Evolutionary conservation across 2,797 vertebrate genomes (phyloP), one percentile per base, ranked within the genome.

Genomic region (Kryptopterus vitreolus): DNA sequence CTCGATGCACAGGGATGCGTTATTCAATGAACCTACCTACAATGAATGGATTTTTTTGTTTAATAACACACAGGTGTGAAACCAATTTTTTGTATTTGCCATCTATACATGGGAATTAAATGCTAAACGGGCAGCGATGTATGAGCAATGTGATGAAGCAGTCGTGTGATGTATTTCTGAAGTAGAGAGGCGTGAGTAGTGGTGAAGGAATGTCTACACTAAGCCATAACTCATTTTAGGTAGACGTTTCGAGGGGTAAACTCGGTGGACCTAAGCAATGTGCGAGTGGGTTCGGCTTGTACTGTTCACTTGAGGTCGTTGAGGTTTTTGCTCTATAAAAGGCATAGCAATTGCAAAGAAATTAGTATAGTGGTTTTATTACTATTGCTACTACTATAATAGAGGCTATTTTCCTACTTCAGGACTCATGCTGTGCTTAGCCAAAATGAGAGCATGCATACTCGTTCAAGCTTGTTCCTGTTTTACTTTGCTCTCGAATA

Each of bases 81-180:
- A 55, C 70, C 53, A 52, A 70, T 33, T 75, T 66, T n/a, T 18
- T 43, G 18, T 55, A 35, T 50, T n/a, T 65, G 50, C 69, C n/a
- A 24, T 75, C 71, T 75, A 38, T 29, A 63, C 48, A 80, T 73
- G 48, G 43, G 10, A 12, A 12, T 46, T 57, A 65, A 68, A 68
- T 68, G 35, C 24, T 69, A 58, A 73, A 43, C 35, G 31, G 53
- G 52, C 31, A 46, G 43, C 63, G 65, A 77, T 76, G 24, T 70
- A 70, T 76, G 57, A 65, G 33, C 50, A 77, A 53, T 81, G 24
- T 52, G 66, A 70, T 81, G 48, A 72, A 55, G 24, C 66, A 57
- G n/a, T 29, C 10, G 26, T 52, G 35, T 74, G 38, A 66, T 3
- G 33, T 55, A 57, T 53, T 13, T 35, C 38, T 61, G 31, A 48